Evolutionary conservation across 2,888 invertebrate genomes (phyloP), one percentile per base, ranked within the genome.

Genomic region (Eupithecia exiguata): DNA sequence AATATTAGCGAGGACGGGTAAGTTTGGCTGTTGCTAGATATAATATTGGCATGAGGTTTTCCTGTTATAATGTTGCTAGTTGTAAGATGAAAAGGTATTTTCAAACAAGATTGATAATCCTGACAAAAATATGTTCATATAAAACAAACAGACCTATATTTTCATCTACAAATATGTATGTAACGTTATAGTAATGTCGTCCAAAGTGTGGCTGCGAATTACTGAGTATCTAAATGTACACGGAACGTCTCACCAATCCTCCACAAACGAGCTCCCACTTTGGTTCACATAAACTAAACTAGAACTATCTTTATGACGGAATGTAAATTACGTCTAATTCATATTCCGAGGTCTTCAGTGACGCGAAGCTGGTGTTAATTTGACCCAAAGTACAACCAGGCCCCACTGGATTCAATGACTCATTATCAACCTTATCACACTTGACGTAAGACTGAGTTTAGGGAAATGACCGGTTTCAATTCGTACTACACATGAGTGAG

Each of bases 321-420:
- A 68, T 69, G 68, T 69, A 74, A 74, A 46, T 71, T 78, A 77
- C 77, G 74, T 79, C 69, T 70, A 78, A 82, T 80, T 81, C 70
- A 80, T 76, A 76, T 78, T 74, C 68, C 46, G 46, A 74, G 74
- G 71, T 79, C 71, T 76, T 65, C 74, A 74, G 78, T 78, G 74
- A 35, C 74, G 62, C 53, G 66, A 79, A 78, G 72, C 35, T 75
- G 79, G 81, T 81, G 80, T 77, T 78, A 81, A 82, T 80, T 76
- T 74, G 72, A 66, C 68, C 53, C 49, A 46, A 78, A 76, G 71
- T 74, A 69, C 69, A 66, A 74, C 66, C 40, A n/a, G 9, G 40
- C 66, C 38, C 40, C 25, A 30, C 30, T 30, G 30, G 16, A 30
- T 14, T 5, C 18, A 18, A 5, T 12, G 35, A 35, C 18, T 21